These are phyloP conservation scores for Mormoops blainvillei DNA, from an alignment of 2,113 vertebrate genomes.

Conservation along the genomic window DNA sequence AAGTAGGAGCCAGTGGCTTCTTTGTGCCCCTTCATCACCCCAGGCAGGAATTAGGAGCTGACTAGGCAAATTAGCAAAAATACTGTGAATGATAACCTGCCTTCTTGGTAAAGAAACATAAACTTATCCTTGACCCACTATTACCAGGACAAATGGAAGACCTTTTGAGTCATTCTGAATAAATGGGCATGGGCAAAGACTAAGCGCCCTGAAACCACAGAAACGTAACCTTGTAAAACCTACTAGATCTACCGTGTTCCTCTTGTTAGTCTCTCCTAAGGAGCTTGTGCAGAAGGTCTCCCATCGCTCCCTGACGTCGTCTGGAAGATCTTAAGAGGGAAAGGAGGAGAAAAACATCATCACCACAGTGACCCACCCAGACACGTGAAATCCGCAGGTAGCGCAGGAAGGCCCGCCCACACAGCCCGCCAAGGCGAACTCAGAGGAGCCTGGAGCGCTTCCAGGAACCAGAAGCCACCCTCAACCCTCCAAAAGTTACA, in stretches of 20 bases:
- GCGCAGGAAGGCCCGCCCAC: background rate
- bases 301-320: slow-evolving; percentile 92
- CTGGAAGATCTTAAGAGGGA: slow-evolving; percentile 87
- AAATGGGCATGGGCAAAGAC: background rate
- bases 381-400: background rate
- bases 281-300: slow-evolving; percentile 93
- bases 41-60: background rate
- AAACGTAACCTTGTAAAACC: slow-evolving; percentile 69
- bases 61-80: background rate
- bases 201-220: background rate
- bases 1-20: background rate
- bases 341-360: background rate
- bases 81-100: background rate
- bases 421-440: background rate
- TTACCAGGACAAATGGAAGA: background rate
- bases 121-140: background rate
- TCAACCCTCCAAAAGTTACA: background rate
- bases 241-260: slow-evolving; percentile 98
- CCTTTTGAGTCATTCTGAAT: background rate
- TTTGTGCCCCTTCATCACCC: background rate
- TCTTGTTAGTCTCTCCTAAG: slow-evolving; percentile 97
- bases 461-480: background rate
- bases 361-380: background rate
- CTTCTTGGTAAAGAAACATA: background rate
- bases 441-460: background rate